Evolutionary conservation across 2,888 invertebrate genomes (phyloP).

Genomic region (Euplexia lucipara): DNA sequence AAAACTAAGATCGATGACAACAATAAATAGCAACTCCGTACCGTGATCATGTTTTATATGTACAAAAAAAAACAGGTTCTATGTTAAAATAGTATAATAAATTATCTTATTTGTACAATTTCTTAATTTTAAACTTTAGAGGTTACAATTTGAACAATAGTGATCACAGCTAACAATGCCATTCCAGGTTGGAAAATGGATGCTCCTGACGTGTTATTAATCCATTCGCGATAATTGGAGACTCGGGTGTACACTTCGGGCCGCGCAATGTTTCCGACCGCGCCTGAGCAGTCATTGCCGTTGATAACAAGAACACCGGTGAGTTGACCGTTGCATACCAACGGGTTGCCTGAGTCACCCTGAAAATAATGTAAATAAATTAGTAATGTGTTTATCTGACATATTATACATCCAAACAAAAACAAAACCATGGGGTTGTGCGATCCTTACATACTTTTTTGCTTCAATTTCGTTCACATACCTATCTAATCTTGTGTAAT

Average conservation of each 20-base stretch:
- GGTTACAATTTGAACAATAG: constrained; percentile 24
- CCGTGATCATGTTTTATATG: too few relatives aligned
- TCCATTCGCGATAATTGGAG: constrained; percentile 10
- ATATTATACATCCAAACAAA: too few relatives aligned
- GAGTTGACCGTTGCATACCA: constrained; percentile 17
- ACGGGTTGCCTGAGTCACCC: constrained; percentile 36
- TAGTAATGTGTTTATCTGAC: neutral
- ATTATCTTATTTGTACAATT: neutral
- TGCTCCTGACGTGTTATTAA: constrained; percentile 5
- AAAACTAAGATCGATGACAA: too few relatives aligned
- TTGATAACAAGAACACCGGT: constrained; percentile 12
- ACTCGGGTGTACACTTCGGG: constrained; percentile 34
- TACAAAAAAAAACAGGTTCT: neutral
- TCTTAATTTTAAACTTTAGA: neutral
- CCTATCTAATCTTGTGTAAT: too few relatives aligned
- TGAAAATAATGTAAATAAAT: constrained; percentile 13
- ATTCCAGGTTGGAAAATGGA: constrained; percentile 27
- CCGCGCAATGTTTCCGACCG: rapidly evolving
- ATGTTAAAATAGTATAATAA: neutral
- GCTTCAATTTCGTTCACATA: too few relatives aligned
- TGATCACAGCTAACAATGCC: constrained; percentile 10
- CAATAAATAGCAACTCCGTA: too few relatives aligned
- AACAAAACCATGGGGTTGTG: too few relatives aligned
- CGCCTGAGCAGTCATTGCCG: neutral
- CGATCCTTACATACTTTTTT: too few relatives aligned